Evolutionary conservation across 2,113 vertebrate genomes (phyloP), one percentile per base, ranked within the genome.

Genomic region (Odobenus rosmarus): DNA sequence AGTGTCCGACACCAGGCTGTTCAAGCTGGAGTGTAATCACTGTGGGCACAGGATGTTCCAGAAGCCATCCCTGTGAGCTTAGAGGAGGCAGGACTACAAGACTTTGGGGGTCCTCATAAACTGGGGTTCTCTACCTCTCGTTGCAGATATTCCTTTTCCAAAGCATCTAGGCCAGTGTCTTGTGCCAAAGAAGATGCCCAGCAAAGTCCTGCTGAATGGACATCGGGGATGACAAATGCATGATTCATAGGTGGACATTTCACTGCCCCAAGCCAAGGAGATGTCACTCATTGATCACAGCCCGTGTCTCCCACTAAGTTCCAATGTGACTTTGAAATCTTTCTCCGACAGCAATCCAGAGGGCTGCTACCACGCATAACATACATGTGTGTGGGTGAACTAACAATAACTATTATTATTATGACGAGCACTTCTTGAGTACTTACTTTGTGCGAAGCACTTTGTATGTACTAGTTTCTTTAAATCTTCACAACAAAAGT

Each of bases 141-240:
- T 21, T 1, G 57, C 72, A 89, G 85, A 87, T 4, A 15, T 16
- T 69, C 51, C 61, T 83, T 97, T 95, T 55, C 91, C 93, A 96
- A 94, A 97, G 76, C 84, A 90, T 95, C 88, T 72, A 53, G 91
- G 91, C 93, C 96, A 90, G 31, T 39, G 55, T 42, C 53, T 51
- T 36, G 71, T 67, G 82, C 61, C 92, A 91, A 69, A 90, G 61
- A 87, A 97, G 90, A 94, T 93, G 62, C 13, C 62, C 39, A 21
- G 76, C 92, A 88, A 84, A 95, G 76, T 64, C 46, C 87, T 79
- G 10, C 1, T 81, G 62, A 77, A 81, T 86, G 88, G 95, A 88
- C 72, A 74, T 36, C 26, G 24, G 77, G 61, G 53, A 71, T 88
- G 46, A 90, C 67, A 72, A 69, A 33, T 53, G 13, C 24, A 8